These are phyloP conservation scores for Yasuhikotakia modesta DNA, from an alignment of 2,797 vertebrate species.

Conservation along the genomic window DNA sequence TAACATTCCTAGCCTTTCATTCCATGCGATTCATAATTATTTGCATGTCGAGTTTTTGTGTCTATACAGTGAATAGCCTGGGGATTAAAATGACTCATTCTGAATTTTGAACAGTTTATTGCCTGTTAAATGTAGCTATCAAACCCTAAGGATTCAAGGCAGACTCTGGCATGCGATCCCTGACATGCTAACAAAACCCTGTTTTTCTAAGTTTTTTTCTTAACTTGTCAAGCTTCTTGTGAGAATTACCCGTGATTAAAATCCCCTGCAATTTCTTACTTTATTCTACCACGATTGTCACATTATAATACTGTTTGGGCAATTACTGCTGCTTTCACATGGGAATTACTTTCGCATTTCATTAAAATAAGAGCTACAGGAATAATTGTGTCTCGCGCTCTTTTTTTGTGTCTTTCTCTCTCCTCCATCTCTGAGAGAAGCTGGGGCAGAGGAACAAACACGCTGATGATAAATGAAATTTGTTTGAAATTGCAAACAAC, in stretches of 20 bases:
- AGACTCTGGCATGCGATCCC: slow-evolving; percentile 50
- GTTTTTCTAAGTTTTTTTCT: slow-evolving; percentile 62
- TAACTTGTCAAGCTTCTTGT: slow-evolving; percentile 70
- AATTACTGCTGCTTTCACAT: slow-evolving; percentile 75
- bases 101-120: slow-evolving; percentile 45
- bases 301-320: slow-evolving; percentile 78
- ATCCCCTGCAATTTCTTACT: slow-evolving; percentile 72
- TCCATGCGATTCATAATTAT: slow-evolving; percentile 22
- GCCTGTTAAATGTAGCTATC: slow-evolving; percentile 57
- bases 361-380: slow-evolving; percentile 72
- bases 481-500: slow-evolving; percentile 69
- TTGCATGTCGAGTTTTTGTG: slow-evolving; percentile 10
- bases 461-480: slow-evolving; percentile 51
- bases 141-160: slow-evolving; percentile 37
- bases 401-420: slow-evolving; percentile 48
- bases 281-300: slow-evolving; percentile 78
- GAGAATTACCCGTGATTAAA: slow-evolving; percentile 70
- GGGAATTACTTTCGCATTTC: slow-evolving; percentile 78
- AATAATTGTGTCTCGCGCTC: slow-evolving; percentile 69
- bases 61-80: slow-evolving; percentile 40
- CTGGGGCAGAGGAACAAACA: slow-evolving; percentile 49
- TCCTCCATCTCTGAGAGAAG: slow-evolving; percentile 52
- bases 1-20: slow-evolving; percentile 1
- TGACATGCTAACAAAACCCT: slow-evolving; percentile 59
- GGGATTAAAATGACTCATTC: slow-evolving; percentile 49